Evolutionary conservation across 1,140 invertebrate species (phyloP).

Genomic region (Drepana arcuata): DNA sequence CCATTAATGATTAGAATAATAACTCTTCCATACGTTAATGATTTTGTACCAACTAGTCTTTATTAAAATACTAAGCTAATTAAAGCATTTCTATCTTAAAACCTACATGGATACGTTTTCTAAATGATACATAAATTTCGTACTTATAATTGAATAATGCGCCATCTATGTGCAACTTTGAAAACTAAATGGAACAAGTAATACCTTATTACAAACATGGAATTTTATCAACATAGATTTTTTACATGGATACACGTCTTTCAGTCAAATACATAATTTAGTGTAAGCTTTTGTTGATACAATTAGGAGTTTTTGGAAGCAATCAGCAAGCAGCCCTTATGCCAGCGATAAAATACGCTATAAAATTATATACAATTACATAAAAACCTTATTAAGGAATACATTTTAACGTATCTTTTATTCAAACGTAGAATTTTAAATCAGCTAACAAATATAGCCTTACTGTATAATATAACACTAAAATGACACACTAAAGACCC

Average conservation of each 20-base stretch:
- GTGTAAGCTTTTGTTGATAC: too few relatives aligned
- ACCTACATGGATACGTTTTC: slow-evolving; percentile 11
- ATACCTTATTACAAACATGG: neutral
- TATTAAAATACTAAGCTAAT: slow-evolving; percentile 61
- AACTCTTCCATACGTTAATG: slow-evolving; percentile 1
- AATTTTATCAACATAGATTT: neutral
- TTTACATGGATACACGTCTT: neutral
- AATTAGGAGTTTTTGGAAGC: too few relatives aligned
- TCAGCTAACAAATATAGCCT: too few relatives aligned
- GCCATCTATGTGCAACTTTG: neutral
- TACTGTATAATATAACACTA: too few relatives aligned
- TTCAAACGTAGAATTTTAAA: too few relatives aligned
- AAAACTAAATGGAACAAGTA: neutral
- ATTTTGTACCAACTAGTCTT: slow-evolving; percentile 62
- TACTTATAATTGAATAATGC: neutral
- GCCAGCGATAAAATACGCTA: too few relatives aligned
- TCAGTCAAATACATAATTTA: neutral
- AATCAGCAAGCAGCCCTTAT: too few relatives aligned
- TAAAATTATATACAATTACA: too few relatives aligned
- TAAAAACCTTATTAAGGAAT: too few relatives aligned
- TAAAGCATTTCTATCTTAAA: slow-evolving; percentile 63
- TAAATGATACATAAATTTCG: slow-evolving; percentile 7
- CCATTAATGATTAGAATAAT: slow-evolving; percentile 3
- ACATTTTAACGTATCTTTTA: too few relatives aligned
- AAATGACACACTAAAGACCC: too few relatives aligned